A percentile compares a stretch with the other conserved stretches of the same genome.
These are phyloP conservation scores for Cryptocheilus praepositus DNA, from an alignment of 2,888 invertebrate genomes.

Conservation along the genomic window DNA sequence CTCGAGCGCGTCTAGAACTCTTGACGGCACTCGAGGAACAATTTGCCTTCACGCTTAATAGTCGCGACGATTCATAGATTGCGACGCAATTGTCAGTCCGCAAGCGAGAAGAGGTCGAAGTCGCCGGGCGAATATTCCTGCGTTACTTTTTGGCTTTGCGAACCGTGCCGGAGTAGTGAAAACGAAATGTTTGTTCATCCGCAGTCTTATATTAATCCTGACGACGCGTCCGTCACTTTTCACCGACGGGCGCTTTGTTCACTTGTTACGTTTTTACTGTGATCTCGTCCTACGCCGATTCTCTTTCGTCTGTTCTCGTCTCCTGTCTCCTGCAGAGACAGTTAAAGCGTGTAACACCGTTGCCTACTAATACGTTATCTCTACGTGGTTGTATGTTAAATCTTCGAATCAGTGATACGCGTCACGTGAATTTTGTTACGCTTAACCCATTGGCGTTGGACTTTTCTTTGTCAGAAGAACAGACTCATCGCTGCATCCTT, in stretches of 20 bases:
- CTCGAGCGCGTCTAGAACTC: constrained; percentile 9
- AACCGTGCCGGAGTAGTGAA: too few species aligned
- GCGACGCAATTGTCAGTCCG: too few species aligned
- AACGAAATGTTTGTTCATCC: constrained; percentile 30
- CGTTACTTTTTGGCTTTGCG: too few species aligned
- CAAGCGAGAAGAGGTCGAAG: too few species aligned
- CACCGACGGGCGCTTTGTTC: background rate
- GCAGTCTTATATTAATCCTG: constrained; percentile 52
- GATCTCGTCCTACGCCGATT: background rate
- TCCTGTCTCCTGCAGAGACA: constrained; percentile 13
- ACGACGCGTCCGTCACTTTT: constrained; percentile 23
- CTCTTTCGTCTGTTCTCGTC: background rate
- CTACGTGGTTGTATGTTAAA: constrained; percentile 13
- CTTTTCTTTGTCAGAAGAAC: too few species aligned
- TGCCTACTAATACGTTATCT: constrained; percentile 22
- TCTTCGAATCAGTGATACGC: constrained; percentile 6
- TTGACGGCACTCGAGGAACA: too few species aligned
- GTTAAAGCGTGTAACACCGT: constrained; percentile 34
- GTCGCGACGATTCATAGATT: too few species aligned
- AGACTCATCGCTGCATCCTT: too few species aligned
- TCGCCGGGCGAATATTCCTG: too few species aligned
- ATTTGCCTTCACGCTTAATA: too few species aligned
- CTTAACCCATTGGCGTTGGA: background rate
- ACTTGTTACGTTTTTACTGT: background rate
- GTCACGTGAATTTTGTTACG: constrained; percentile 13